Percentiles rank a stretch among this genome's conserved stretches.
These are phyloP conservation scores for Endomychus coccineus DNA, from an alignment of 2,888 invertebrate species.

Conservation along the genomic window DNA sequence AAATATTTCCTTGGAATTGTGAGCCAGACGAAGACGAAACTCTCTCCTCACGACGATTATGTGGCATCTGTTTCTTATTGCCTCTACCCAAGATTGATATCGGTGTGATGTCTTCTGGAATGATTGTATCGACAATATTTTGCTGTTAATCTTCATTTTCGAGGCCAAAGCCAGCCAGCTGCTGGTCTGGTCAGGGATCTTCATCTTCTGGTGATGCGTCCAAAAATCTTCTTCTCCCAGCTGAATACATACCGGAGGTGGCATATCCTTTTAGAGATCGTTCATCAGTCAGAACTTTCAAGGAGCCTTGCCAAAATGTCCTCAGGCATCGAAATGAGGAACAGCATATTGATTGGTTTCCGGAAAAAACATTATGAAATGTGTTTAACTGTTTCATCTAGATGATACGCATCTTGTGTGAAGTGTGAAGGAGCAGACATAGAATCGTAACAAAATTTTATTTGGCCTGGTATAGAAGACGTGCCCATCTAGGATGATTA, in stretches of 20 bases:
- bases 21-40: too few species aligned
- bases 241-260: neutral
- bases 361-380: constrained; percentile 6
- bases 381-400: constrained; percentile 10
- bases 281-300: constrained; percentile 5
- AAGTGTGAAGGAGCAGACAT: constrained; percentile 2
- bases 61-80: too few species aligned
- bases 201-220: neutral
- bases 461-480: neutral
- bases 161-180: neutral
- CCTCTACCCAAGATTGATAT: too few species aligned
- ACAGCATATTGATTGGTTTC: constrained; percentile 3
- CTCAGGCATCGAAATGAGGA: constrained; percentile 6
- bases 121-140: too few species aligned
- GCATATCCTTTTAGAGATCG: constrained; percentile 6
- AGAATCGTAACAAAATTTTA: too few species aligned
- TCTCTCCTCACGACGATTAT: too few species aligned
- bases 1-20: too few species aligned
- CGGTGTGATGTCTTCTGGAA: too few species aligned
- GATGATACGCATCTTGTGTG: neutral
- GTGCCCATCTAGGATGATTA: constrained; percentile 1
- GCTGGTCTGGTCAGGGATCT: neutral
- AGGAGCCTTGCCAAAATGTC: constrained; percentile 6
- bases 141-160: too few species aligned
- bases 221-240: neutral